phyloP scores from a whole-genome alignment of 2,113 vertebrate genomes.

The Zeus faber region DNA sequence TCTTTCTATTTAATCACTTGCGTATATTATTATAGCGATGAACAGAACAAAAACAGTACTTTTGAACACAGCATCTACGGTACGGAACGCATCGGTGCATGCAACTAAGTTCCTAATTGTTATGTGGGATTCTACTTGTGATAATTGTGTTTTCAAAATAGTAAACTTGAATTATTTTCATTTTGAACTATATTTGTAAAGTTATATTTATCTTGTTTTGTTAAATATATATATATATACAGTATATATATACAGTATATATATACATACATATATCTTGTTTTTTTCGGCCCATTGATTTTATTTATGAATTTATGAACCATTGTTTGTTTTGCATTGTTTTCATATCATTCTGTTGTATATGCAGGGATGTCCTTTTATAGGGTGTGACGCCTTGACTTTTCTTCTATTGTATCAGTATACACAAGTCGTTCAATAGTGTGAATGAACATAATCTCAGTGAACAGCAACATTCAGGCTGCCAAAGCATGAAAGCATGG shows the following conservation, averaged over 20 bases:
- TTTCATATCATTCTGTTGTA: slow-evolving; percentile 73
- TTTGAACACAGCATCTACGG: slow-evolving; percentile 81
- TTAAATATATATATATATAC: slow-evolving; percentile 69
- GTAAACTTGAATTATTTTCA: slow-evolving; percentile 80
- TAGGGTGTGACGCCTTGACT: slow-evolving; percentile 70
- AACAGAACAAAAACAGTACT: slow-evolving; percentile 65
- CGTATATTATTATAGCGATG: slow-evolving; percentile 58
- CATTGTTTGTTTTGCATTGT: slow-evolving; percentile 69
- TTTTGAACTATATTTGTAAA: slow-evolving; percentile 76
- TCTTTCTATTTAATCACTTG: slow-evolving; percentile 60
- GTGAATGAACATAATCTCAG: slow-evolving; percentile 85
- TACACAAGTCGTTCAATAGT: slow-evolving; percentile 81
- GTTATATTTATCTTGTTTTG: slow-evolving; percentile 74
- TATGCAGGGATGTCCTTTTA: slow-evolving; percentile 64
- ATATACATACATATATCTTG: slow-evolving; percentile 64
- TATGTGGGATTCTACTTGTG: slow-evolving; percentile 84
- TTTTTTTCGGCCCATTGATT: slow-evolving; percentile 49
- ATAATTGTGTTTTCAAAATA: slow-evolving; percentile 81
- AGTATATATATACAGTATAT: slow-evolving; percentile 71
- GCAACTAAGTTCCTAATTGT: slow-evolving; percentile 83
- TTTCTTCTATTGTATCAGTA: slow-evolving; percentile 75
- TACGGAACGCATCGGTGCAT: slow-evolving; percentile 84
- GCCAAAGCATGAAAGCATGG: slow-evolving; percentile 86
- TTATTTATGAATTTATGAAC: slow-evolving; percentile 41
- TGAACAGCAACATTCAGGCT: slow-evolving; percentile 83